These are phyloP conservation scores for Theonella swinhoei DNA, from an alignment of 37 sponge, comb jelly and placozoan species.

Conservation along the genomic window DNA sequence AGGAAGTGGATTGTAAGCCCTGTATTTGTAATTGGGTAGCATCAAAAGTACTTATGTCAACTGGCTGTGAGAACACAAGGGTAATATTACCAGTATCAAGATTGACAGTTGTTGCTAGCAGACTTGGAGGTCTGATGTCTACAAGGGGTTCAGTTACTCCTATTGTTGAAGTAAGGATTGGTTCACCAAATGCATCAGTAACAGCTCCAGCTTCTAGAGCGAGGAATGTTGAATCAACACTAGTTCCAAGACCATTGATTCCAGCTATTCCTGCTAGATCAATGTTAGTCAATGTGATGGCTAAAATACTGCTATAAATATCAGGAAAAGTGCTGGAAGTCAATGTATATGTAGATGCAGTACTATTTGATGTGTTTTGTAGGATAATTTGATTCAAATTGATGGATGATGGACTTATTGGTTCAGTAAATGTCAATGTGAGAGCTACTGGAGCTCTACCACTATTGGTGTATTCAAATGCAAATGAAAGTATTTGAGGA, in stretches of 20 bases:
- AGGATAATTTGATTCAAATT: constrained; percentile 47
- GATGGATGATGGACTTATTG: constrained; percentile 62
- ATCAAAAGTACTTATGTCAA: constrained; percentile 62
- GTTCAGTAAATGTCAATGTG: constrained; percentile 75
- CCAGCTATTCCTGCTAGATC: constrained; percentile 58
- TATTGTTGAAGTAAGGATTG: constrained; percentile 26
- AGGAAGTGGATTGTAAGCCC: neutral
- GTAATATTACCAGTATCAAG: constrained; percentile 64
- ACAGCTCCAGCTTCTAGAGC: constrained; percentile 39
- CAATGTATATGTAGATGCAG: constrained; percentile 28
- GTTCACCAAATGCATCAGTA: constrained; percentile 61
- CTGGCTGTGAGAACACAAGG: constrained; percentile 64
- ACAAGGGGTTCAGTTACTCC: constrained; percentile 63
- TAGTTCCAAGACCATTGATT: constrained; percentile 45
- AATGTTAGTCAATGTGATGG: constrained; percentile 46
- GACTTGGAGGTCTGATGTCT: constrained; percentile 65
- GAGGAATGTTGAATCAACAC: constrained; percentile 38
- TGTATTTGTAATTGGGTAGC: constrained; percentile 68
- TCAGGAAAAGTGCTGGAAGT: constrained; percentile 30
- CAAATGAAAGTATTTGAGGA: constrained; percentile 65
- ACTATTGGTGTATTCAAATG: constrained; percentile 58
- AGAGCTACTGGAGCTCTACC: constrained; percentile 65
- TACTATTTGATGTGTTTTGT: constrained; percentile 41
- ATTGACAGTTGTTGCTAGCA: constrained; percentile 70
- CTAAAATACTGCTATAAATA: constrained; percentile 7